A percentile compares a stretch with the other conserved stretches of the same genome.
These are phyloP conservation scores for Hydractinia echinata DNA, from an alignment of 30 jellyfish, hydroid and myxozoan genomes.

Conservation along the genomic window DNA sequence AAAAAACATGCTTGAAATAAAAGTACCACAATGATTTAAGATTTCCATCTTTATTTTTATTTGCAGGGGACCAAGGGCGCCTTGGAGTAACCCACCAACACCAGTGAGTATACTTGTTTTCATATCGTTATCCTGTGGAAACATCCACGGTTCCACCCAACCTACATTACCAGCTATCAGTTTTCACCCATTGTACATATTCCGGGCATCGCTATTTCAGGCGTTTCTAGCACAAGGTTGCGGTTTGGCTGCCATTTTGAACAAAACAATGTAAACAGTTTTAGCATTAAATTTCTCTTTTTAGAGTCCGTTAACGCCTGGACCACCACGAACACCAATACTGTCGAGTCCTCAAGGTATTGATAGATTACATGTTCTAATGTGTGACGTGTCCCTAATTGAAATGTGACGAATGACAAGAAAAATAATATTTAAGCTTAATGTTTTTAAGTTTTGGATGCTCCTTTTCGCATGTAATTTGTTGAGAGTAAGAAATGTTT, in stretches of 20 bases:
- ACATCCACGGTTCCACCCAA: too few relatives aligned
- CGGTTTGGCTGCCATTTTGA: too few relatives aligned
- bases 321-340: slow-evolving; percentile 91
- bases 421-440: background rate
- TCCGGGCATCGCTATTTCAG: too few relatives aligned
- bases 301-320: slow-evolving; percentile 86
- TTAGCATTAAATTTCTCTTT: background rate
- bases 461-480: background rate
- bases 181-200: too few relatives aligned
- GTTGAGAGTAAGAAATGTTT: background rate
- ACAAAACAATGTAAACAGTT: too few relatives aligned
- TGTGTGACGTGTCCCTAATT: background rate
- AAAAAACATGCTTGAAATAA: too few relatives aligned
- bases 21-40: too few relatives aligned
- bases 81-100: slow-evolving; percentile 91
- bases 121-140: background rate
- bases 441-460: background rate
- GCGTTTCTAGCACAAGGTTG: too few relatives aligned
- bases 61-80: slow-evolving; percentile 92
- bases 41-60: background rate
- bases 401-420: too few relatives aligned
- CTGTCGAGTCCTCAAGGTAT: slow-evolving; percentile 92
- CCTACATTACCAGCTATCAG: too few relatives aligned
- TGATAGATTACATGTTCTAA: background rate
- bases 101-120: slow-evolving; percentile 61